phyloP scores from a whole-genome alignment of 2,113 vertebrate genomes.

The Bubo bubo region DNA sequence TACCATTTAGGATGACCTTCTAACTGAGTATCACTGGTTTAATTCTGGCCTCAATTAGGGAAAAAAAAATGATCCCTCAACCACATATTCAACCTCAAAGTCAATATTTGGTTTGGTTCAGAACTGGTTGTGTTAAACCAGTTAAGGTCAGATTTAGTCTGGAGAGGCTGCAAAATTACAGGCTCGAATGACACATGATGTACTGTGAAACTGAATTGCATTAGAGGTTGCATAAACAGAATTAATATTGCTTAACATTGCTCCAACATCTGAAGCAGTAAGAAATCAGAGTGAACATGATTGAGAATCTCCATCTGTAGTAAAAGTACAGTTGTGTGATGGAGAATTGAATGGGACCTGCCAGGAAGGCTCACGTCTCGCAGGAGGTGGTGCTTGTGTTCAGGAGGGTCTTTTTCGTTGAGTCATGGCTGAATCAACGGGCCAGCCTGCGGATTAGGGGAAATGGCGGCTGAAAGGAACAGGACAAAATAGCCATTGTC shows the following conservation, averaged over 20 bases:
- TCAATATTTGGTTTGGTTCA: conserved; percentile 36
- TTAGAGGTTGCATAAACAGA: neutral
- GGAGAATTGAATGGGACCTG: neutral
- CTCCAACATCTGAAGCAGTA: neutral
- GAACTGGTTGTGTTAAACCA: conserved; percentile 6
- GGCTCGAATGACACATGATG: neutral
- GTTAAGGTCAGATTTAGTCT: conserved; percentile 24
- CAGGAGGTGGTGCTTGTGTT: neutral
- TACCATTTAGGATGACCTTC: neutral
- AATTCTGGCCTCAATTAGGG: neutral
- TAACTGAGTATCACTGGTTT: conserved; percentile 2
- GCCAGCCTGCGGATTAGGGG: neutral
- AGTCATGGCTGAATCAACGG: neutral
- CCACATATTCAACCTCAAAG: conserved; percentile 7
- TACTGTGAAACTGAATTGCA: neutral
- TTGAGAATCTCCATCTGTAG: neutral
- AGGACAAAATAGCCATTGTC: neutral
- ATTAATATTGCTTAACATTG: neutral
- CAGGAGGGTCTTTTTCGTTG: neutral
- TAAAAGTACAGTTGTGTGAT: neutral
- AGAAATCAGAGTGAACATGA: neutral
- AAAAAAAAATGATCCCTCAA: neutral
- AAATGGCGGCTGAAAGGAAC: neutral
- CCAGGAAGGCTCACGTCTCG: neutral
- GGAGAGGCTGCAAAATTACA: conserved; percentile 19